Conservation (phyloP, 2,113 vertebrate genomes). For the Marmota monax region DNA sequence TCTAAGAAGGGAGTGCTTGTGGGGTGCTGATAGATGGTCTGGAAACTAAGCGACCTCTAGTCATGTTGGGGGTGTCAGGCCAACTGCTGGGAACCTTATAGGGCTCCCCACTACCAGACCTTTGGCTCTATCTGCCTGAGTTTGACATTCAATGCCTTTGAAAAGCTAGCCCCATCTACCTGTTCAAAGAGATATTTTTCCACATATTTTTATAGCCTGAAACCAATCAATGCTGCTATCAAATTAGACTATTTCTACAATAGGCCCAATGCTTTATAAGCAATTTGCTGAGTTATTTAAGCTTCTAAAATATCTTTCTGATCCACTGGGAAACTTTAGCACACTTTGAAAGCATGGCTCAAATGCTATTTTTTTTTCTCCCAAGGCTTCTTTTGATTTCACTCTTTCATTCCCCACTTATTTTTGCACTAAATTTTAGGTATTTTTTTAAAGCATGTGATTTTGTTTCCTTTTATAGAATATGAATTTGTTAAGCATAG, state of each 20-base stretch:
- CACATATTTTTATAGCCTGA: not conserved
- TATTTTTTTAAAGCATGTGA: not conserved
- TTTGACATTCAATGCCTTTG: not conserved
- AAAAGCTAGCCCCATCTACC: not conserved
- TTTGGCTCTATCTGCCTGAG: not conserved
- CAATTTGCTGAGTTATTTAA: not conserved
- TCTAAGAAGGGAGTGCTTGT: not conserved
- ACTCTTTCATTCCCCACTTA: not conserved
- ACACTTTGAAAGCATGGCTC: not conserved
- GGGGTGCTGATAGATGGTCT: too few species aligned
- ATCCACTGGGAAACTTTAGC: not conserved
- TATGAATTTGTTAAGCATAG: not conserved
- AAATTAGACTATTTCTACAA: not conserved
- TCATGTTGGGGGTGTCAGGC: too few species aligned
- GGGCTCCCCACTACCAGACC: not conserved
- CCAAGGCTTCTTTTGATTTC: too few species aligned
- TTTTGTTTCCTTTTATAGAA: not conserved
- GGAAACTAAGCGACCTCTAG: not conserved
- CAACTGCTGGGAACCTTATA: not conserved
- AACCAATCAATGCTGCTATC: not conserved
- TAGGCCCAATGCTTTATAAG: not conserved
- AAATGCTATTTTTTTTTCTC: too few species aligned
- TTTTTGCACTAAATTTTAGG: not conserved
- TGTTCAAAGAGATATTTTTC: not conserved
- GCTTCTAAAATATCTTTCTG: not conserved